phyloP scores from a whole-genome alignment of 2,888 invertebrate species.

The Spodoptera picta region DNA sequence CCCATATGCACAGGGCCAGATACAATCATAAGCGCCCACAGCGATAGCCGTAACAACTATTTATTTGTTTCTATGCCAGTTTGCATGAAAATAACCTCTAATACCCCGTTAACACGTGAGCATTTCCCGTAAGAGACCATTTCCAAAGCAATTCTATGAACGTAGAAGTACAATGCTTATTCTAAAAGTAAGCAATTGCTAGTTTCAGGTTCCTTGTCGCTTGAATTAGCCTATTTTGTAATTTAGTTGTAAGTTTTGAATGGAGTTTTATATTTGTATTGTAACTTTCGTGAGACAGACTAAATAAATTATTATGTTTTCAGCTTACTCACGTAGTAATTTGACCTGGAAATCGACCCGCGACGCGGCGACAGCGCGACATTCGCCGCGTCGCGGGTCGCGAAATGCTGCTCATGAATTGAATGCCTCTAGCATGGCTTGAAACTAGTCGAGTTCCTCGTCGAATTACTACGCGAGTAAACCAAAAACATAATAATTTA shows the following conservation, averaged over 20 bases:
- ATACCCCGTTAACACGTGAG: constrained; percentile 41
- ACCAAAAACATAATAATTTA: too few species aligned
- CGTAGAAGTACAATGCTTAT: constrained; percentile 29
- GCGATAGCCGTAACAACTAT: constrained; percentile 43
- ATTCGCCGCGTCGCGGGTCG: too few species aligned
- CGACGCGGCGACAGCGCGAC: too few species aligned
- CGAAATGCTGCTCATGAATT: too few species aligned
- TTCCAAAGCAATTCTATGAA: constrained; percentile 36
- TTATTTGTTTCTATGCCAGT: constrained; percentile 47
- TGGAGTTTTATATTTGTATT: background rate
- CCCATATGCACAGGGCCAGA: constrained; percentile 23
- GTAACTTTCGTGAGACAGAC: too few species aligned
- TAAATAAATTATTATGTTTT: too few species aligned
- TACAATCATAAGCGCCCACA: constrained; percentile 37
- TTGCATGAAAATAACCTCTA: constrained; percentile 52
- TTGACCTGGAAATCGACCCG: too few species aligned
- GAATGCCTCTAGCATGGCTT: too few species aligned
- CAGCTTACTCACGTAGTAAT: too few species aligned
- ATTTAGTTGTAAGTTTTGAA: background rate
- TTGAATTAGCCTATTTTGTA: constrained; percentile 5
- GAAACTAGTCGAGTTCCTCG: too few species aligned
- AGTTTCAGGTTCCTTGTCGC: constrained; percentile 23
- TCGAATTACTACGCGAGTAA: too few species aligned
- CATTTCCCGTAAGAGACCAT: constrained; percentile 37
- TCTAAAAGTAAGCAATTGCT: constrained; percentile 35